phyloP scores from a whole-genome alignment of 35 echinoderm and acorn worm genomes.

The Apostichopus californicus region DNA sequence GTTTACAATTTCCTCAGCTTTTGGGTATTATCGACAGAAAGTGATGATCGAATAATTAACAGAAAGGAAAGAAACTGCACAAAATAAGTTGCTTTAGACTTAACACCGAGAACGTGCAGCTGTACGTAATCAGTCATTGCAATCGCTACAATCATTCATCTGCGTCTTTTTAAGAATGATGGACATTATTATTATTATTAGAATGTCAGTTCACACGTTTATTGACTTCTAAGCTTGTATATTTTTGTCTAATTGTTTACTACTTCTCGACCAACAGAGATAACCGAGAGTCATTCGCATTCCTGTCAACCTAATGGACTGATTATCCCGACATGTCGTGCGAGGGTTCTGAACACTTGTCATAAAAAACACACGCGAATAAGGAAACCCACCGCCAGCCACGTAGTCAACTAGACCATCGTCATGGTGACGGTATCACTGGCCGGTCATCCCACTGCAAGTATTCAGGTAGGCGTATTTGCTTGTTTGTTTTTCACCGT shows the following conservation, averaged over 20 bases:
- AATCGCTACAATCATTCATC: not conserved
- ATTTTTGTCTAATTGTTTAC: not conserved
- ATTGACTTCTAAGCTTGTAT: constrained; percentile 21
- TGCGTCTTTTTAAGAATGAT: not conserved
- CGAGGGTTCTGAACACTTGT: not conserved
- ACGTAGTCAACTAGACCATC: too few relatives aligned
- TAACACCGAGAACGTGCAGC: too few relatives aligned
- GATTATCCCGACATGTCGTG: not conserved
- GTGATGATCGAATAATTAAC: too few relatives aligned
- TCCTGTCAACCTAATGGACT: not conserved
- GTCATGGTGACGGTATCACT: not conserved
- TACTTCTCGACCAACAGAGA: not conserved
- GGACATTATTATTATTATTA: too few relatives aligned
- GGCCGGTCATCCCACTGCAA: not conserved
- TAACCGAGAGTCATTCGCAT: not conserved
- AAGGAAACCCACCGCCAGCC: not conserved
- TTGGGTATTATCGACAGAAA: too few relatives aligned
- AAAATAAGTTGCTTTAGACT: too few relatives aligned
- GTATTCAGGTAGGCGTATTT: constrained; percentile 19
- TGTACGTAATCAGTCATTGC: too few relatives aligned
- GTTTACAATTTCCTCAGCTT: too few relatives aligned
- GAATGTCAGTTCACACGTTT: constrained; percentile 15
- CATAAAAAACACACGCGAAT: not conserved
- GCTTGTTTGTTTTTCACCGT: not conserved
- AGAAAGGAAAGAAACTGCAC: too few relatives aligned